These are phyloP conservation scores for Listrodromus nycthemerus DNA, from an alignment of 2,888 invertebrate genomes.

Conservation along the genomic window DNA sequence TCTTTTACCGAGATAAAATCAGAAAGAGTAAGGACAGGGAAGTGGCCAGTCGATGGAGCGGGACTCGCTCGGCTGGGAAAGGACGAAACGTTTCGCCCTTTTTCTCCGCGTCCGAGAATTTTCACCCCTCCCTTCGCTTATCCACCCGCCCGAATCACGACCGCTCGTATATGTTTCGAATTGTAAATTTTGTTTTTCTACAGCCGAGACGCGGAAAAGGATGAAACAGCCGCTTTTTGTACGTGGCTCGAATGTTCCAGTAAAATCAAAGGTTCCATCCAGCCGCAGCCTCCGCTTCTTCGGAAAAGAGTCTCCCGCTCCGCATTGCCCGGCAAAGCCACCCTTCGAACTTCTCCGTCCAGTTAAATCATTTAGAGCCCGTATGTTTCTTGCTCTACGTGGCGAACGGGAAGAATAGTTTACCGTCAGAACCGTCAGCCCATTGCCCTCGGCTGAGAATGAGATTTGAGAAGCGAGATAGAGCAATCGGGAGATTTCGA, in stretches of 20 bases:
- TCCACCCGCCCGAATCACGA: constrained; percentile 52
- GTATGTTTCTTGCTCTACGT: constrained; percentile 14
- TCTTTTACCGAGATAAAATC: constrained; percentile 61
- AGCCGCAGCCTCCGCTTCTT: background rate
- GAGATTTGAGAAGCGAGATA: constrained; percentile 48
- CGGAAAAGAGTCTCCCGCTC: background rate
- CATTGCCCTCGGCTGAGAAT: constrained; percentile 39
- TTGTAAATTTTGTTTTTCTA: constrained; percentile 66
- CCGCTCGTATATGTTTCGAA: constrained; percentile 56
- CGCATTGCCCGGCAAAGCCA: constrained; percentile 1
- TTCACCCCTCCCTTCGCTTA: constrained; percentile 1
- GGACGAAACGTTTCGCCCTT: background rate
- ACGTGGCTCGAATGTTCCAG: constrained; percentile 63
- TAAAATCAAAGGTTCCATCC: constrained; percentile 59
- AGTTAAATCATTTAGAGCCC: constrained; percentile 54
- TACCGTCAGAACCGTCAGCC: constrained; percentile 29
- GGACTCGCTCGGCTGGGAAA: background rate
- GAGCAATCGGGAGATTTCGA: constrained; percentile 34
- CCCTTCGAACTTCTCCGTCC: constrained; percentile 29
- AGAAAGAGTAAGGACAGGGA: constrained; percentile 40
- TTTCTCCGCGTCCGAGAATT: constrained; percentile 39
- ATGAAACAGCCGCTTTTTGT: constrained; percentile 18
- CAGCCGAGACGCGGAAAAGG: constrained; percentile 24
- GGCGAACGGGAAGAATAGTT: background rate
- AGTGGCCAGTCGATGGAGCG: constrained; percentile 15